Conservation (phyloP, 2,797 vertebrate genomes). For the Bradypus variegatus region DNA sequence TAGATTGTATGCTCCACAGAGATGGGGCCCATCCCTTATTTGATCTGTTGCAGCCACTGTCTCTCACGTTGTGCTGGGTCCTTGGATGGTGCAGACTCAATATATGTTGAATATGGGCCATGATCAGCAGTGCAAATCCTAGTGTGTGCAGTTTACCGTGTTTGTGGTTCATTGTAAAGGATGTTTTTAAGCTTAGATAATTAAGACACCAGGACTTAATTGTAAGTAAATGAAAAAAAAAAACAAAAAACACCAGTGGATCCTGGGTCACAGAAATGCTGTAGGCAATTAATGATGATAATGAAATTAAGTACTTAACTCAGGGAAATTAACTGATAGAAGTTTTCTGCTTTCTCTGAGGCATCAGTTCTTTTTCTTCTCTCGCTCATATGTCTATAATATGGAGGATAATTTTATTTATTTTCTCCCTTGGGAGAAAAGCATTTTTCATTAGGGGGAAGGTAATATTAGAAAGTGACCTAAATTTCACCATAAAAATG, state of each 20-base stretch:
- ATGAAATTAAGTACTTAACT: background rate
- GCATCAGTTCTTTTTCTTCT: background rate
- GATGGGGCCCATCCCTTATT: background rate
- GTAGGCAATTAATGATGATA: background rate
- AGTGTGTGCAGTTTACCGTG: background rate
- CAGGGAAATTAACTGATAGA: background rate
- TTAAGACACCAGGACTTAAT: background rate
- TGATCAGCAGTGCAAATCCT: background rate
- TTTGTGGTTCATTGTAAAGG: background rate
- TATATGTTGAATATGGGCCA: background rate
- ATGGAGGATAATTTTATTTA: conserved; percentile 2
- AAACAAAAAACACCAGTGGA: background rate
- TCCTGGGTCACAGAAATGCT: background rate
- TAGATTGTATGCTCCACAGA: background rate
- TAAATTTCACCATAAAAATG: background rate
- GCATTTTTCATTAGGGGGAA: background rate
- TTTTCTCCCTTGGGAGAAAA: background rate
- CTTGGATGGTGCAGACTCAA: background rate
- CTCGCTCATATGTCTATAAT: background rate
- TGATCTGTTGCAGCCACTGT: background rate
- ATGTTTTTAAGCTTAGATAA: conserved; percentile 14
- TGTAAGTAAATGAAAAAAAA: background rate
- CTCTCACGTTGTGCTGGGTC: background rate
- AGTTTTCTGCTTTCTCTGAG: conserved; percentile 22
- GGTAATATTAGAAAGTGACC: conserved; percentile 13